Evolutionary conservation across 2,888 invertebrate genomes (phyloP).

Genomic region (Hybos culiciformis): DNA sequence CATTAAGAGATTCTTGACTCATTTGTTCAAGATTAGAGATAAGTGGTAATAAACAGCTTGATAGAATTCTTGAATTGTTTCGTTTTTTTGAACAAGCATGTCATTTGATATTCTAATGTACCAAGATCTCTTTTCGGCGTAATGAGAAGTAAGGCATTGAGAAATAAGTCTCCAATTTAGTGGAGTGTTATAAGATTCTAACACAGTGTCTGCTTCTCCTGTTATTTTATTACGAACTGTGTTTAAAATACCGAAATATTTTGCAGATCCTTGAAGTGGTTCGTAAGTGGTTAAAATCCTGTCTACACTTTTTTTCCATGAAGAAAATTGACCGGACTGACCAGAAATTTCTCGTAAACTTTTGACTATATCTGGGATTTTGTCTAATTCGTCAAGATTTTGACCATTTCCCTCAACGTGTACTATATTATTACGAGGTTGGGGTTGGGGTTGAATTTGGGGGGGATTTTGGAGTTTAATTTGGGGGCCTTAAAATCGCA

Average conservation of each 20-base stretch:
- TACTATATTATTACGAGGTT: no score
- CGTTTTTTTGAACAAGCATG: slow-evolving; percentile 7
- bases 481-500: no score
- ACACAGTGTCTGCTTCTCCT: slow-evolving; percentile 8
- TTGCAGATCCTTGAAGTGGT: no score
- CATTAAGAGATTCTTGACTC: background rate
- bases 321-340: slow-evolving; percentile 7
- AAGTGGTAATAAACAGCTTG: slow-evolving; percentile 7
- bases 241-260: slow-evolving; percentile 6
- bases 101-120: slow-evolving; percentile 12
- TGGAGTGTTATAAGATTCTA: slow-evolving; percentile 11
- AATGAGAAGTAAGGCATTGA: slow-evolving; percentile 9
- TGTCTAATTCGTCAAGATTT: slow-evolving; percentile 8
- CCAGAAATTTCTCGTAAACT: slow-evolving; percentile 8
- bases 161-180: slow-evolving; percentile 9
- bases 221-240: slow-evolving; percentile 11
- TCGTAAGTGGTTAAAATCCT: slow-evolving; percentile 9
- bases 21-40: slow-evolving; percentile 5
- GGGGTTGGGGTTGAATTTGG: no score
- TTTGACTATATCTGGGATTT: slow-evolving; percentile 10
- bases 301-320: slow-evolving; percentile 10
- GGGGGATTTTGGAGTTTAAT: no score
- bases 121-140: slow-evolving; percentile 11
- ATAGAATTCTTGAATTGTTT: slow-evolving; percentile 6
- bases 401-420: no score